A percentile compares a stretch with the other conserved stretches of the same genome.
Conservation (phyloP, 2,888 invertebrate species). For the Acholoe squamosa region DNA sequence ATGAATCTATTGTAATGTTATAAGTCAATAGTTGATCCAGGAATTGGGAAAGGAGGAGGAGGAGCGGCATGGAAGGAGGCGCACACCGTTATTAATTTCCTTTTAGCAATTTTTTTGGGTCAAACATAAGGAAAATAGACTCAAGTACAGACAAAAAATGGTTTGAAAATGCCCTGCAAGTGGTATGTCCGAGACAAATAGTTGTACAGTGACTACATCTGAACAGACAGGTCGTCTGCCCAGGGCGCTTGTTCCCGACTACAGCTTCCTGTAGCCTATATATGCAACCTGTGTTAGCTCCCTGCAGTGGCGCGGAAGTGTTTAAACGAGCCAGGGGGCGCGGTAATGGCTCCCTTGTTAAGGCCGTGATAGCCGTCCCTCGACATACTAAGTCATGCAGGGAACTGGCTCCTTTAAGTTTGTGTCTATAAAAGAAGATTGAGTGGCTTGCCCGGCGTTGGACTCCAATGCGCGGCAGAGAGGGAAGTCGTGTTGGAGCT, state of each 20-base stretch:
- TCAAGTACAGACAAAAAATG: too few relatives aligned
- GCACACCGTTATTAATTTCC: too few relatives aligned
- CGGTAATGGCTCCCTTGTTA: slow-evolving; percentile 30
- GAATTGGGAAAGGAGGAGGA: too few relatives aligned
- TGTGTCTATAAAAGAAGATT: slow-evolving; percentile 35
- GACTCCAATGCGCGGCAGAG: neutral
- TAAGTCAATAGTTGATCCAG: too few relatives aligned
- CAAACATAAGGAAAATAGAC: too few relatives aligned
- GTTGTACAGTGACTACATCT: too few relatives aligned
- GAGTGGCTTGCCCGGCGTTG: neutral
- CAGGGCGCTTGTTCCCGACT: neutral
- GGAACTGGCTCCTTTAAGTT: slow-evolving; percentile 30
- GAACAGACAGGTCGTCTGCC: neutral
- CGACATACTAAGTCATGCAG: slow-evolving; percentile 14
- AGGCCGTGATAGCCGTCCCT: slow-evolving; percentile 19
- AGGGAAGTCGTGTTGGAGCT: slow-evolving; percentile 38
- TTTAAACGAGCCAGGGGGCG: slow-evolving; percentile 21
- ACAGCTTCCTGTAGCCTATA: neutral
- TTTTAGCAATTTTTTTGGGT: too few relatives aligned
- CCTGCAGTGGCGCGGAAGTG: slow-evolving; percentile 10
- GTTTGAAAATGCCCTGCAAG: too few relatives aligned
- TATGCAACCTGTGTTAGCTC: neutral
- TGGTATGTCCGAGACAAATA: too few relatives aligned
- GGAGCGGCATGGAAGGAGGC: too few relatives aligned
- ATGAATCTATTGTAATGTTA: too few relatives aligned